Conservation (phyloP, 1,140 invertebrate genomes). For the Arctopsyche grandis region DNA sequence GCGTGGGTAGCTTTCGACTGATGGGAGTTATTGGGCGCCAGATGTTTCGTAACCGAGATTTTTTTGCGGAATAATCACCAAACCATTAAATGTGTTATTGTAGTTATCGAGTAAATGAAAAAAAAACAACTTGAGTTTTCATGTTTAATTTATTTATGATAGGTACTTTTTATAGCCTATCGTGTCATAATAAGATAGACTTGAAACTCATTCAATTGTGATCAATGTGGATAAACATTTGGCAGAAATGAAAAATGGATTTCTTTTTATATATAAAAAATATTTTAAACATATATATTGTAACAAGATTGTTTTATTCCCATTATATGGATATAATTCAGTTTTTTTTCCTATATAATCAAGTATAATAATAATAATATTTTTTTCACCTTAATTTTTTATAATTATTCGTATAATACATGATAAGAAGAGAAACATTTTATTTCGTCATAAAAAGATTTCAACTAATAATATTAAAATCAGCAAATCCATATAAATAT, state of each 20-base stretch:
- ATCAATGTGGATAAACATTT: slow-evolving; percentile 11
- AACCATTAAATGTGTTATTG: no score
- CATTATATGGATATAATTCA: slow-evolving; percentile 29
- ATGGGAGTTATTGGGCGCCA: no score
- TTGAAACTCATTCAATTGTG: slow-evolving; percentile 16
- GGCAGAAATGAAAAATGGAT: slow-evolving; percentile 14
- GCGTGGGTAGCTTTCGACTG: no score
- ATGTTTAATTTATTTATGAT: slow-evolving; percentile 24
- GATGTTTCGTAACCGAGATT: no score
- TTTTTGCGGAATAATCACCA: no score
- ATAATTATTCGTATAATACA: slow-evolving; percentile 26
- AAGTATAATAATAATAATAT: slow-evolving; percentile 16
- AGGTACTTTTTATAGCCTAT: neutral
- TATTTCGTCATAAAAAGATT: slow-evolving; percentile 27
- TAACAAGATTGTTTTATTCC: slow-evolving; percentile 29
- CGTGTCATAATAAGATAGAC: slow-evolving; percentile 18
- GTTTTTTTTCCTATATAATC: slow-evolving; percentile 21
- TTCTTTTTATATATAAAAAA: slow-evolving; percentile 12
- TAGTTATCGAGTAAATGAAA: no score
- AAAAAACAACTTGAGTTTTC: slow-evolving; percentile 12
- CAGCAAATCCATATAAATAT: slow-evolving; percentile 9
- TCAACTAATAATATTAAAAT: slow-evolving; percentile 15
- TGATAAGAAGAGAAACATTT: slow-evolving; percentile 29
- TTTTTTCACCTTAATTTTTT: slow-evolving; percentile 4
- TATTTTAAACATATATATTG: slow-evolving; percentile 23